Conservation (phyloP, 2,888 invertebrate species). For the Leptopterna dolabrata region DNA sequence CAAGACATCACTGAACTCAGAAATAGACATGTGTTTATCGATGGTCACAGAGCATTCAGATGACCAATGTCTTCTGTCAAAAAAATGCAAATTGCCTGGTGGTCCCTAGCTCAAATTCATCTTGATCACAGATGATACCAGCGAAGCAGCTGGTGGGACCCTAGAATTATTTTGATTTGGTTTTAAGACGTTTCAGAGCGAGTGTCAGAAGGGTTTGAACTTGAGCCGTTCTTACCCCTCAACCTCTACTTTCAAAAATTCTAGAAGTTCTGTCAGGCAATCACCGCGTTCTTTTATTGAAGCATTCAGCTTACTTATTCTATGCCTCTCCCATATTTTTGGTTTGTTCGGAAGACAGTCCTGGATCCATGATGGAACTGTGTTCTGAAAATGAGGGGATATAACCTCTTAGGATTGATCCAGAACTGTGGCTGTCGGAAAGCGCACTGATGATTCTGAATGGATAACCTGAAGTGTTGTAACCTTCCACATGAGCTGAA, state of each 20-base stretch:
- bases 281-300: conserved; percentile 40
- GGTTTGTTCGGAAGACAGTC: too few relatives aligned
- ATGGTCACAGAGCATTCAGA: conserved; percentile 60
- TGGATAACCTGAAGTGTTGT: too few relatives aligned
- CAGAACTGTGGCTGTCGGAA: too few relatives aligned
- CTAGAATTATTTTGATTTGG: background rate
- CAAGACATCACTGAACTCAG: conserved; percentile 56
- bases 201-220: conserved; percentile 57
- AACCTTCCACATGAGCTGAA: too few relatives aligned
- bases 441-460: too few relatives aligned
- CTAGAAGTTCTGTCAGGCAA: conserved; percentile 56
- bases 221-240: conserved; percentile 62
- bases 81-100: conserved; percentile 62
- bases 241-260: conserved; percentile 62
- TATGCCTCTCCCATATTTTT: conserved; percentile 62
- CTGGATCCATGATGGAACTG: too few relatives aligned
- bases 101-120: conserved; percentile 31
- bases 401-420: too few relatives aligned
- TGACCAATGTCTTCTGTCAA: conserved; percentile 59
- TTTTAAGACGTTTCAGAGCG: background rate
- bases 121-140: conserved; percentile 37
- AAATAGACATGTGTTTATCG: conserved; percentile 60
- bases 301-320: conserved; percentile 30
- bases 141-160: conserved; percentile 56
- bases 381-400: too few relatives aligned